A percentile compares a stretch with the other conserved stretches of the same genome.
phyloP scores from a whole-genome alignment of 2,113 vertebrate species.

The Dissostichus mawsoni region DNA sequence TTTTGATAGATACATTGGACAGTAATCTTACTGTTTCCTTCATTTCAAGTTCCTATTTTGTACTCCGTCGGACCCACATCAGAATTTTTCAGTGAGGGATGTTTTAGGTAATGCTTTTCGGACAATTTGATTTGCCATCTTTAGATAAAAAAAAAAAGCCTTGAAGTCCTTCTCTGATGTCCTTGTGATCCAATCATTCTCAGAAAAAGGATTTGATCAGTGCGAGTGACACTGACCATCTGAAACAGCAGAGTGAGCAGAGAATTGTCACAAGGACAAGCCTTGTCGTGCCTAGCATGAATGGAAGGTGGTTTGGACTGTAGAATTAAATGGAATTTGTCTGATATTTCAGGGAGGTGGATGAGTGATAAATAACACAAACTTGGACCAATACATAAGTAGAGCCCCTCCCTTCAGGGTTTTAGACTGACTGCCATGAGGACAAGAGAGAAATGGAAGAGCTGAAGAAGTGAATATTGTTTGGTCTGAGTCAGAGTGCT shows the following conservation, averaged over 20 bases:
- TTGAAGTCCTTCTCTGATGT: slow-evolving; percentile 68
- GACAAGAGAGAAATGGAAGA: slow-evolving; percentile 40
- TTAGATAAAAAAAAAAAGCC: slow-evolving; percentile 48
- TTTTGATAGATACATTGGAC: slow-evolving; percentile 26
- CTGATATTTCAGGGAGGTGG: slow-evolving; percentile 66
- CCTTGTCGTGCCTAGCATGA: slow-evolving; percentile 62
- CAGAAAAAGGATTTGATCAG: slow-evolving; percentile 55
- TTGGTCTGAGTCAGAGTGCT: slow-evolving; percentile 75
- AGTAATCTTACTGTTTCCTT: slow-evolving; percentile 27
- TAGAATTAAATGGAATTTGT: slow-evolving; percentile 55
- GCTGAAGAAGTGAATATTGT: slow-evolving; percentile 50
- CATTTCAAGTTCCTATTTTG: slow-evolving; percentile 45
- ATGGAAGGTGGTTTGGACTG: slow-evolving; percentile 51
- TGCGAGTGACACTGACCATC: slow-evolving; percentile 53
- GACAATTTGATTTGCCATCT: slow-evolving; percentile 68
- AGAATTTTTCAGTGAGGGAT: slow-evolving; percentile 43
- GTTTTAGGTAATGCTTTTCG: slow-evolving; percentile 54
- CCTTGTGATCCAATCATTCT: slow-evolving; percentile 70
- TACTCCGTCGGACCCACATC: slow-evolving; percentile 49
- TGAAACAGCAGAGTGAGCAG: slow-evolving; percentile 51
- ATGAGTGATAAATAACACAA: slow-evolving; percentile 41
- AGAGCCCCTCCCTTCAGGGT: slow-evolving; percentile 69
- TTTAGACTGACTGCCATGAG: slow-evolving; percentile 76
- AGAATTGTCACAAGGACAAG: slow-evolving; percentile 59
- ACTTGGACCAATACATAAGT: slow-evolving; percentile 63